These are phyloP conservation scores for Tinamus major DNA, from an alignment of 2,797 vertebrate species.

Conservation along the genomic window DNA sequence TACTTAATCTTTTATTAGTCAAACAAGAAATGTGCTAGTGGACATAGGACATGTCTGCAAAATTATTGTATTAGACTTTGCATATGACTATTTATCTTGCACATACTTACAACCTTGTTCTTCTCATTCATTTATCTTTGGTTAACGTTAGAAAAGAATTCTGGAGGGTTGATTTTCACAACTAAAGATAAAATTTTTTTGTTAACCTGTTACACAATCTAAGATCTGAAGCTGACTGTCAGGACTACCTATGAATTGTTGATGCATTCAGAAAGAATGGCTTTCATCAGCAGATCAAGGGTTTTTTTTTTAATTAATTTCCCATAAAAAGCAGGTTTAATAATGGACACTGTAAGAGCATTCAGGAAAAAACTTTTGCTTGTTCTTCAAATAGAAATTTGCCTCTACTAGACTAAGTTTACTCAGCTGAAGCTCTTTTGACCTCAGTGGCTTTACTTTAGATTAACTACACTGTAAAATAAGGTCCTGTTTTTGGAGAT, in stretches of 20 bases:
- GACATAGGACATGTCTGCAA: not conserved
- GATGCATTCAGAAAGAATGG: not conserved
- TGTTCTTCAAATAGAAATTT: not conserved
- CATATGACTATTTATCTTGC: not conserved
- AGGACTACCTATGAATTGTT: not conserved
- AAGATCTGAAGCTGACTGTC: not conserved
- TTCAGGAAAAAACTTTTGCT: not conserved
- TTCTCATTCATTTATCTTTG: no score
- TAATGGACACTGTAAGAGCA: not conserved
- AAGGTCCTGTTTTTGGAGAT: not conserved
- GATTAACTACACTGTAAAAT: not conserved
- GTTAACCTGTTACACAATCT: not conserved
- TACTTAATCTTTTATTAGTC: not conserved
- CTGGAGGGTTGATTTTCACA: not conserved
- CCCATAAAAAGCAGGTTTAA: not conserved
- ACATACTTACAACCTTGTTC: not conserved
- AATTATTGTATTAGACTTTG: not conserved
- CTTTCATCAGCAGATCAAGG: not conserved
- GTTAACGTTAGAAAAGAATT: not conserved
- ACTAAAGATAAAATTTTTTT: not conserved
- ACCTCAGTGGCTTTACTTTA: not conserved
- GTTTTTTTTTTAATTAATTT: not conserved
- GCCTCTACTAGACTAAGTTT: not conserved
- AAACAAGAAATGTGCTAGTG: not conserved
- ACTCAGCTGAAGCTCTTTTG: not conserved